Percentiles rank a stretch among this genome's conserved stretches.
These are phyloP conservation scores for Acanthisitta chloris DNA, from an alignment of 2,113 vertebrate genomes.

Conservation along the genomic window DNA sequence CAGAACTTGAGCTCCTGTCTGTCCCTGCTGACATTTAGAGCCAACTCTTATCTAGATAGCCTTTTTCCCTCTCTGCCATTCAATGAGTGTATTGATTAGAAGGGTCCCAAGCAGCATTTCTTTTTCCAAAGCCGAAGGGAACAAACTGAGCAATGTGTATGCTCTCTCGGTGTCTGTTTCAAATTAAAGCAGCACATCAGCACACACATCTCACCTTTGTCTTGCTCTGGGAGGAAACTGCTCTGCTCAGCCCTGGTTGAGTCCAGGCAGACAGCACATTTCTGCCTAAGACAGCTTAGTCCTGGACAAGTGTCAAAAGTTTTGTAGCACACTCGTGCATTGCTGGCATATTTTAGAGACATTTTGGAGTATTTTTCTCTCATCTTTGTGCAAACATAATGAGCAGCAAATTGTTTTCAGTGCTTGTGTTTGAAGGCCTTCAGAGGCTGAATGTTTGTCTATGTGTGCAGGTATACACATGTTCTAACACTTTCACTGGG, in stretches of 20 bases:
- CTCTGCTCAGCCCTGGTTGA: not conserved
- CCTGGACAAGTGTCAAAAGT: not conserved
- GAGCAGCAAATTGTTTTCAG: not conserved
- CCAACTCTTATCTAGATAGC: not conserved
- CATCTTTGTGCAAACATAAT: not conserved
- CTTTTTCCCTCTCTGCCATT: not conserved
- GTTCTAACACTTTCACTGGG: not conserved
- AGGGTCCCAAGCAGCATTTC: not conserved
- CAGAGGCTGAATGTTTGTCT: not conserved
- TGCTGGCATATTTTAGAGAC: not conserved
- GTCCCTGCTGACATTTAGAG: not conserved
- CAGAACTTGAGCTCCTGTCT: not conserved
- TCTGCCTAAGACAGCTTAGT: not conserved
- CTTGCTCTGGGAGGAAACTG: not conserved
- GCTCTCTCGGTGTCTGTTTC: not conserved
- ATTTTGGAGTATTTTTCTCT: not conserved
- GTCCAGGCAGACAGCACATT: not conserved
- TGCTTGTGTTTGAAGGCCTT: not conserved
- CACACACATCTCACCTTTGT: not conserved
- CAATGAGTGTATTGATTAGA: not conserved
- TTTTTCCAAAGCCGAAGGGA: not conserved
- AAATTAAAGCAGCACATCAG: not conserved
- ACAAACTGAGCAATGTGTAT: not conserved
- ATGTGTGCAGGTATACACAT: accelerated
- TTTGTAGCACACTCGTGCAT: not conserved